Evolutionary conservation across 2,113 vertebrate species (phyloP).

Genomic region (Herpailurus yagouaroundi): DNA sequence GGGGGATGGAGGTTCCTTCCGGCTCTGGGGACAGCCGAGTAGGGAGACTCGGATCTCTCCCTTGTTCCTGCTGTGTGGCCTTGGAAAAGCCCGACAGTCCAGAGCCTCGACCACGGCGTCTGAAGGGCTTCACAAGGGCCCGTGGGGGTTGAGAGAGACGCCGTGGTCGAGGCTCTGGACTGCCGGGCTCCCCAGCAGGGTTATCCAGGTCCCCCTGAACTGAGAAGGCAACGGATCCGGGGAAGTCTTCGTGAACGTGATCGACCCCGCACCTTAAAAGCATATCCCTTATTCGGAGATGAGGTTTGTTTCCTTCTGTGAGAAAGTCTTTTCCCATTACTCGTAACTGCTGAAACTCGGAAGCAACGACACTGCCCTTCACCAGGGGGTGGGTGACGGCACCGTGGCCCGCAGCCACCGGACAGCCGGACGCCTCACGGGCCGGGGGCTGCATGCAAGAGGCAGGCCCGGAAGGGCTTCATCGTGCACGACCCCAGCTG

Average conservation of each 20-base stretch:
- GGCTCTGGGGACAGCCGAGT: neutral
- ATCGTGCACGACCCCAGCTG: neutral
- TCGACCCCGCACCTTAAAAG: neutral
- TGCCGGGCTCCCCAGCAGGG: accelerated
- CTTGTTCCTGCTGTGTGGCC: neutral
- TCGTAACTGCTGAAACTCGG: neutral
- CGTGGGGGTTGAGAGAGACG: neutral
- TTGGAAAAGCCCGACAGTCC: neutral
- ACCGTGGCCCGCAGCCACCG: accelerated
- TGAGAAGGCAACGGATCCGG: accelerated
- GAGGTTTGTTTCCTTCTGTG: neutral
- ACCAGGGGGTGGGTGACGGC: neutral
- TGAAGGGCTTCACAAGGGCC: no score
- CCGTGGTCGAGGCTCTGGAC: accelerated
- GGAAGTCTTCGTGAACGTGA: no score
- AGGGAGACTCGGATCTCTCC: neutral
- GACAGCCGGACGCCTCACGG: neutral
- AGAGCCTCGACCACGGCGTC: no score
- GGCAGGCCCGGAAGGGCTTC: neutral
- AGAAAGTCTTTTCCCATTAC: neutral
- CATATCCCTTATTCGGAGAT: neutral
- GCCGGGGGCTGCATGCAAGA: neutral
- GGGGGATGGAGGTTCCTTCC: neutral
- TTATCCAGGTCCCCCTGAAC: neutral
- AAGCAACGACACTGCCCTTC: neutral